phyloP scores from a whole-genome alignment of 92 coral and sea anemone species.

The Palythoa heliodiscus region DNA sequence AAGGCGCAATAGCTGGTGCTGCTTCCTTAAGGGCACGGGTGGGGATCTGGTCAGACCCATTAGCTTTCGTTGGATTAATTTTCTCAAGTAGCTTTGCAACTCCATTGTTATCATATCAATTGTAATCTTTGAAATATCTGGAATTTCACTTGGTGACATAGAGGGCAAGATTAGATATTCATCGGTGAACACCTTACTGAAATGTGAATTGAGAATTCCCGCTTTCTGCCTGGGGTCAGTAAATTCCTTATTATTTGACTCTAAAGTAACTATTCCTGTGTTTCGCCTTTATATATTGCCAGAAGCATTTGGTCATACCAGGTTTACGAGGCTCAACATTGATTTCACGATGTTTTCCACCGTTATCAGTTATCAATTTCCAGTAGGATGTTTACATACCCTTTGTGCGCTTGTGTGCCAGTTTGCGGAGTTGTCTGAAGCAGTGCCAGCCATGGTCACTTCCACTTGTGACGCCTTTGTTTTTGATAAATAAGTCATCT shows the following conservation, averaged over 20 bases:
- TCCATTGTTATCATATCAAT: not conserved
- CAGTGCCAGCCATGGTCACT: too few relatives aligned
- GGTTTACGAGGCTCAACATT: not conserved
- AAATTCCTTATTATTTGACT: not conserved
- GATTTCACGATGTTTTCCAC: too few relatives aligned
- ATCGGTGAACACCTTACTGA: not conserved
- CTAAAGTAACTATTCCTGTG: not conserved
- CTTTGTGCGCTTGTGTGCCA: too few relatives aligned
- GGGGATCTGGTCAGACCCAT: not conserved
- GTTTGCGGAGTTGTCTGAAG: too few relatives aligned
- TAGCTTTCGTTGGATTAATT: not conserved
- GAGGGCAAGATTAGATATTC: not conserved
- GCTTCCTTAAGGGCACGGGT: slow-evolving; percentile 30
- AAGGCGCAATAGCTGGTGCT: slow-evolving; percentile 39
- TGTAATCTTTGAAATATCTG: slow-evolving; percentile 33
- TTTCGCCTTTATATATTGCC: not conserved
- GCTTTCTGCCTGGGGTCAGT: not conserved
- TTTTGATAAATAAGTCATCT: too few relatives aligned
- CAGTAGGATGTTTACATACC: too few relatives aligned
- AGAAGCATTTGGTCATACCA: not conserved
- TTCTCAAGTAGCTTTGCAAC: slow-evolving; percentile 28
- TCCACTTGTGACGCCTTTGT: too few relatives aligned
- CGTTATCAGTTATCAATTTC: too few relatives aligned
- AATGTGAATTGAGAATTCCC: not conserved
- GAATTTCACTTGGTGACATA: slow-evolving; percentile 15